Evolutionary conservation across 2,797 vertebrate genomes (phyloP).

Genomic region (Thunnus albacares): DNA sequence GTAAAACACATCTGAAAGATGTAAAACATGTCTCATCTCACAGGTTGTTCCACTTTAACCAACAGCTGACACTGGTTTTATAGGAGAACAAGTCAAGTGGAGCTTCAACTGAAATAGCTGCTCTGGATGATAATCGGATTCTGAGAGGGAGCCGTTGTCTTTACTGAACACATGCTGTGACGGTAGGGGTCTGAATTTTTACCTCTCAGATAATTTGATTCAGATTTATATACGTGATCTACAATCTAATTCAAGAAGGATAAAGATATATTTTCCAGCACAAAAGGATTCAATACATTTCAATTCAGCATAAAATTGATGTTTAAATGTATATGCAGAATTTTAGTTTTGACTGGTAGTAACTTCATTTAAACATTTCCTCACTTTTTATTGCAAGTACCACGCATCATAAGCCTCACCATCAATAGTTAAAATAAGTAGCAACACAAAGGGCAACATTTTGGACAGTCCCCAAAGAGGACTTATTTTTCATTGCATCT

Average conservation of each 20-base stretch:
- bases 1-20: conserved; percentile 68
- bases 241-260: not conserved
- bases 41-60: conserved; percentile 55
- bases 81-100: conserved; percentile 37
- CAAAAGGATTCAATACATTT: not conserved
- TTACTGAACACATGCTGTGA: conserved; percentile 24
- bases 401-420: not conserved
- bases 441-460: not conserved
- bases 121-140: conserved; percentile 30
- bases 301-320: not conserved
- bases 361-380: not conserved
- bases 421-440: not conserved
- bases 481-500: conserved; percentile 18
- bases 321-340: not conserved
- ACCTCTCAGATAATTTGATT: not conserved
- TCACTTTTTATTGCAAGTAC: not conserved
- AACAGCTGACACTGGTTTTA: conserved; percentile 56
- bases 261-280: not conserved
- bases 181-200: not conserved
- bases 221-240: not conserved
- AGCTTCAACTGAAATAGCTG: conserved; percentile 30
- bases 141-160: conserved; percentile 3
- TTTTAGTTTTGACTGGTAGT: not conserved
- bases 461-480: conserved; percentile 8
- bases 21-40: conserved; percentile 69